A percentile compares a stretch with the other conserved stretches of the same genome.
Evolutionary conservation across 2,113 vertebrate species (phyloP).

Genomic region (Oxyura jamaicensis): DNA sequence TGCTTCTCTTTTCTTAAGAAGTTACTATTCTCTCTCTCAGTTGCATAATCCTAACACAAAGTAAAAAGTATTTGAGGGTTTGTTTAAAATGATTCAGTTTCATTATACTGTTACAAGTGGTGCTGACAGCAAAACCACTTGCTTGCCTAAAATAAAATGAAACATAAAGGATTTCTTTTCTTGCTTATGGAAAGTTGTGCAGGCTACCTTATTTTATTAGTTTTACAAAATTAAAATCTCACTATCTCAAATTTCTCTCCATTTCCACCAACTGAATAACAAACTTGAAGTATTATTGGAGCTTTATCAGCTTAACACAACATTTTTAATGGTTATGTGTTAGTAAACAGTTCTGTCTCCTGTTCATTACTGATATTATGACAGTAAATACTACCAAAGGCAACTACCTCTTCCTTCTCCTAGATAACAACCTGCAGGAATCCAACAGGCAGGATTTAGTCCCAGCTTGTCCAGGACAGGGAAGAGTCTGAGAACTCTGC

Average conservation of each 20-base stretch:
- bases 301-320: not conserved
- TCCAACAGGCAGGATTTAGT: not conserved
- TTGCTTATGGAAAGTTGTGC: conserved; percentile 35
- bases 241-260: not conserved
- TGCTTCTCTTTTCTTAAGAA: conserved; percentile 36
- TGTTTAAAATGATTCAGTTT: conserved; percentile 74
- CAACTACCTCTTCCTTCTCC: not conserved
- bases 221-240: not conserved
- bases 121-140: conserved; percentile 74
- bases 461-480: not conserved
- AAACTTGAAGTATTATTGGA: not conserved
- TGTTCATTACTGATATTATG: not conserved
- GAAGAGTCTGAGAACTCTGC: not conserved
- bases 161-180: conserved; percentile 54
- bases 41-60: conserved; percentile 76
- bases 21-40: conserved; percentile 52
- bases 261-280: not conserved
- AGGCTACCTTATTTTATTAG: conserved; percentile 39
- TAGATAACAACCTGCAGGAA: not conserved
- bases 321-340: not conserved
- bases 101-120: conserved; percentile 74
- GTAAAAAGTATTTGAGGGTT: conserved; percentile 73
- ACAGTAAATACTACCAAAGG: not conserved
- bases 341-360: not conserved
- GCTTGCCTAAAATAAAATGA: conserved; percentile 74